These are phyloP conservation scores for Tokudaia tokunoshimensis DNA, from an alignment of 2,797 vertebrate genomes.

Conservation along the genomic window DNA sequence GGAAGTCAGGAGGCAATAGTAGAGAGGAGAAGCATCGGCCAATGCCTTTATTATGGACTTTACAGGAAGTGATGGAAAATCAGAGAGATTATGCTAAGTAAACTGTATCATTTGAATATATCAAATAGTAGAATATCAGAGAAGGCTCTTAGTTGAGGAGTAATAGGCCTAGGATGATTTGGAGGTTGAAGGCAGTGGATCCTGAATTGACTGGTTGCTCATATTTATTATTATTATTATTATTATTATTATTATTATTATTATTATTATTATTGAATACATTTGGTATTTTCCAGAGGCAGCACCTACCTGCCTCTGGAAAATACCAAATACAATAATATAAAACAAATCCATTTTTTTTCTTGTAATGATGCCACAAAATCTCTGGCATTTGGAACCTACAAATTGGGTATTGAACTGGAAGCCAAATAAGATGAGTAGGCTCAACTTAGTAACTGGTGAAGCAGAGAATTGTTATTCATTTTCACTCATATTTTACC, in stretches of 20 bases:
- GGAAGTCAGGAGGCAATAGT: not conserved
- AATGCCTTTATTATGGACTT: not conserved
- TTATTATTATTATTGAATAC: too few species aligned
- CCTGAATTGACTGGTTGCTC: not conserved
- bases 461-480: not conserved
- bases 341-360: not conserved
- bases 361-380: not conserved
- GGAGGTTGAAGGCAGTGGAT: not conserved
- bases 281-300: too few species aligned
- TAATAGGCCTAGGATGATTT: not conserved
- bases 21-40: not conserved
- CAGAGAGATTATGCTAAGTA: not conserved
- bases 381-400: constrained; percentile 31
- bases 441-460: not conserved
- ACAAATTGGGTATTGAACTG: constrained; percentile 19
- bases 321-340: not conserved
- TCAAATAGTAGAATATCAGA: not conserved
- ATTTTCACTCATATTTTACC: constrained; percentile 9
- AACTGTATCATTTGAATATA: not conserved
- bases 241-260: too few species aligned
- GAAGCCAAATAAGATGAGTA: not conserved
- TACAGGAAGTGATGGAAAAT: not conserved
- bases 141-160: not conserved
- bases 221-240: too few species aligned
- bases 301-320: not conserved